Conservation (phyloP, 2,888 invertebrate genomes). For the Hoplodrina blanda region DNA sequence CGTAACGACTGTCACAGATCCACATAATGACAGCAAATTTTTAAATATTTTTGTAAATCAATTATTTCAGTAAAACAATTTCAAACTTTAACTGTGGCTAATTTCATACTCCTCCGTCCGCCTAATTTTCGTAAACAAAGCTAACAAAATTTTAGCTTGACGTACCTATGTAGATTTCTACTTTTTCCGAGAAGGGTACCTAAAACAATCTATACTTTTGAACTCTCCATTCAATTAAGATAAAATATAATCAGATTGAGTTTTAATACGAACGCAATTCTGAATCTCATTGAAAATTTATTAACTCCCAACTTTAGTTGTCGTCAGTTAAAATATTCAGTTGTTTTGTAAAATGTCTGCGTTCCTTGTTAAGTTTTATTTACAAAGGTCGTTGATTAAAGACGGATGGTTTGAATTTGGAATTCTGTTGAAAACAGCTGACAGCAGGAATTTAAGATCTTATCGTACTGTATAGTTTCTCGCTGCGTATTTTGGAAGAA, state of each 20-base stretch:
- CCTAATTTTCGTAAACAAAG: too few species aligned
- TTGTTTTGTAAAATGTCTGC: conserved; percentile 30
- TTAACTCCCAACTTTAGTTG: conserved; percentile 27
- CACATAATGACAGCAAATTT: too few species aligned
- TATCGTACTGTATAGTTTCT: background rate
- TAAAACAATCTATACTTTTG: conserved; percentile 23
- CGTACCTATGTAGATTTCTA: background rate
- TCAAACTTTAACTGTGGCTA: too few species aligned
- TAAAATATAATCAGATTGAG: conserved; percentile 47
- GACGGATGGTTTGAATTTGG: conserved; percentile 1
- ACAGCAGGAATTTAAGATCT: background rate
- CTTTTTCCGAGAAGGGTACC: background rate
- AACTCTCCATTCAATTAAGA: conserved; percentile 40
- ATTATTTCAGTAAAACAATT: too few species aligned
- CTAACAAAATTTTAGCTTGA: too few species aligned
- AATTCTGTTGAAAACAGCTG: background rate
- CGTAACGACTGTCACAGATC: too few species aligned
- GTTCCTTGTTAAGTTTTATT: conserved; percentile 13
- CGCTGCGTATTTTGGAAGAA: too few species aligned
- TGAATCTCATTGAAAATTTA: conserved; percentile 54
- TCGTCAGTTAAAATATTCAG: conserved; percentile 36
- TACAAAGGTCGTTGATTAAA: conserved; percentile 1
- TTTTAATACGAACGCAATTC: conserved; percentile 50
- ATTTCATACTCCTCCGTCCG: too few species aligned
- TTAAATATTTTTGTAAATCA: too few species aligned